A percentile compares a stretch with the other conserved stretches of the same genome.
Evolutionary conservation across 2,888 invertebrate genomes (phyloP).

Genomic region (Acanthoscelides obtectus): DNA sequence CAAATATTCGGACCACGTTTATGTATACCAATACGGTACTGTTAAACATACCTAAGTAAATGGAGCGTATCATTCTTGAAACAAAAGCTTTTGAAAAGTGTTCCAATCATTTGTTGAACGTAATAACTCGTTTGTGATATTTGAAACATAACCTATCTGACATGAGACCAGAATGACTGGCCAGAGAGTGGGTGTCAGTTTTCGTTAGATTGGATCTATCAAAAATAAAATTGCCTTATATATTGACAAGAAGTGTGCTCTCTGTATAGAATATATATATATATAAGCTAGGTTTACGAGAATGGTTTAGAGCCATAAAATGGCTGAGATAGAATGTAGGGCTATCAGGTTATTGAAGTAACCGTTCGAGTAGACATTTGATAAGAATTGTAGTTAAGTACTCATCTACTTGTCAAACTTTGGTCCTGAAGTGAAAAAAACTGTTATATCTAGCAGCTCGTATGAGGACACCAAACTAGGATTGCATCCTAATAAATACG

Average conservation of each 20-base stretch:
- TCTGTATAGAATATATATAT: slow-evolving; percentile 33
- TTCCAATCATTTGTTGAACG: neutral
- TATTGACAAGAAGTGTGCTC: slow-evolving; percentile 38
- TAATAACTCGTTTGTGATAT: neutral
- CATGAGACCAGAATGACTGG: neutral
- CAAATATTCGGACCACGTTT: neutral
- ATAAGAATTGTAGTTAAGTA: neutral
- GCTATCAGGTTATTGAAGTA: slow-evolving; percentile 42
- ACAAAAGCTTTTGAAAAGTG: neutral
- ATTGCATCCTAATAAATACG: too few species aligned
- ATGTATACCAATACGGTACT: neutral
- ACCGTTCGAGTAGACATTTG: neutral
- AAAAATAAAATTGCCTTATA: slow-evolving; percentile 31
- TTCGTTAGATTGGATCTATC: neutral
- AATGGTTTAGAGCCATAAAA: slow-evolving; percentile 16
- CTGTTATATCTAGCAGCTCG: neutral
- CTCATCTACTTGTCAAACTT: too few species aligned
- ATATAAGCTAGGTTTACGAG: slow-evolving; percentile 27
- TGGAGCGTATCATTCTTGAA: neutral
- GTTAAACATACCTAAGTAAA: neutral
- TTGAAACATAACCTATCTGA: neutral
- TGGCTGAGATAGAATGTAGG: slow-evolving; percentile 43
- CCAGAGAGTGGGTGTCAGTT: neutral
- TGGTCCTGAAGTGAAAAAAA: neutral
- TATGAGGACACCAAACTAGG: too few species aligned